Evolutionary conservation across 2,888 invertebrate species (phyloP), one percentile per base, ranked within the genome.

Genomic region (Cancer borealis): DNA sequence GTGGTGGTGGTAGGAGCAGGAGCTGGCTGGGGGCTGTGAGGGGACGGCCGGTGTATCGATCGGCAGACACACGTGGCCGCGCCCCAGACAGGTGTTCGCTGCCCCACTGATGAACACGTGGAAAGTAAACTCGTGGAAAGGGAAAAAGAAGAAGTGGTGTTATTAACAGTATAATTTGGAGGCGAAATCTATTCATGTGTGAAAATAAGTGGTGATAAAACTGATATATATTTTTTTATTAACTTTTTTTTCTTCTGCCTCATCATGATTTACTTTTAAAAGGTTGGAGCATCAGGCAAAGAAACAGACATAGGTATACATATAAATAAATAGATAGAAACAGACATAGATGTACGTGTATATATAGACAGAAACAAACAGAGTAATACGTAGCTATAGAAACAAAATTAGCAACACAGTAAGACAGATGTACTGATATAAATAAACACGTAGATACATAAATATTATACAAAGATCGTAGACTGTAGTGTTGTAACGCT

Each of bases 1-100:
- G 39, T 39, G 45, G 47, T 88, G 88, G 46, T 10, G 17, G 88
- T 39, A 39, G 39, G 39, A 39, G 79, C 30, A 1, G 30, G 79
- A 10, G 79, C 46, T n/a, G 88, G n/a, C 21, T 26, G 14, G 10
- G 88, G 47, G 88, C 46, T 47, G 46, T 3, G 47, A 6, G 47
- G 47, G 46, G 88, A 46, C 26, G 79, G 79, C 30, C 79, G 6
- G 79, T 30, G 79, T 79, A 79, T 79, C 79, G 79, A 79, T 79
- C 79, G 14, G 30, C 30, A 79, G 30, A 79, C 79, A 79, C 79
- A 79, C 79, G 79, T 79, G 79, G 79, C 79, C 79, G 79, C 79
- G 30, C 30, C 79, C 79, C 79, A 79, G 79, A 79, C 79, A 79
- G 79, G 79, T 79, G 79, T 79, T 79, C 79, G 79, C 79, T 30